Conservation (phyloP, 2,888 invertebrate species). For the Eupeodes latifasciatus region DNA sequence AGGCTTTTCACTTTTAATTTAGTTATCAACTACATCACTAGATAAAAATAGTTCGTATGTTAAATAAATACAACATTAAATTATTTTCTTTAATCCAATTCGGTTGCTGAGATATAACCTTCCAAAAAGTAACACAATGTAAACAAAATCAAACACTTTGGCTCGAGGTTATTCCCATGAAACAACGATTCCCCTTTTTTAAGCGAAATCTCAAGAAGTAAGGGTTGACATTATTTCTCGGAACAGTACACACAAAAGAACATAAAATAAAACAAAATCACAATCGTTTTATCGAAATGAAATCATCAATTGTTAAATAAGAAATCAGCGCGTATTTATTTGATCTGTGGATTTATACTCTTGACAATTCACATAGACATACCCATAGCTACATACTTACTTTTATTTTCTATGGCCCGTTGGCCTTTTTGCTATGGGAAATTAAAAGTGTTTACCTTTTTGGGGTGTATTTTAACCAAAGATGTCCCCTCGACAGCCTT, state of each 20-base stretch:
- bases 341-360: constrained; percentile 68
- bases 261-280: constrained; percentile 18
- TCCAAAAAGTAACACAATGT: constrained; percentile 19
- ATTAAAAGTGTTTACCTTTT: constrained; percentile 68
- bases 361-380: constrained; percentile 24
- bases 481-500: constrained; percentile 39
- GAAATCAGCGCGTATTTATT: constrained; percentile 63
- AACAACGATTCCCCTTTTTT: constrained; percentile 48
- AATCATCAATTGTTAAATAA: constrained; percentile 63
- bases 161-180: constrained; percentile 58
- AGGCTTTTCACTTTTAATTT: no score
- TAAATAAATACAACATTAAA: no score
- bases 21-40: no score
- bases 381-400: background rate
- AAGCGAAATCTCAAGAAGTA: constrained; percentile 13
- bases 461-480: constrained; percentile 57
- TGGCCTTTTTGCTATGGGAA: constrained; percentile 67
- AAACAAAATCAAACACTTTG: constrained; percentile 48
- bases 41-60: no score
- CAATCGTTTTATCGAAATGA: constrained; percentile 43
- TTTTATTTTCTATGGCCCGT: constrained; percentile 20
- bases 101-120: no score
- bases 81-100: no score
- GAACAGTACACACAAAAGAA: background rate
- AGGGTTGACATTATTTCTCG: constrained; percentile 52